Base-by-base conservation (phyloP, 2,888 invertebrate genomes). In the Anticlea derivata region DNA sequence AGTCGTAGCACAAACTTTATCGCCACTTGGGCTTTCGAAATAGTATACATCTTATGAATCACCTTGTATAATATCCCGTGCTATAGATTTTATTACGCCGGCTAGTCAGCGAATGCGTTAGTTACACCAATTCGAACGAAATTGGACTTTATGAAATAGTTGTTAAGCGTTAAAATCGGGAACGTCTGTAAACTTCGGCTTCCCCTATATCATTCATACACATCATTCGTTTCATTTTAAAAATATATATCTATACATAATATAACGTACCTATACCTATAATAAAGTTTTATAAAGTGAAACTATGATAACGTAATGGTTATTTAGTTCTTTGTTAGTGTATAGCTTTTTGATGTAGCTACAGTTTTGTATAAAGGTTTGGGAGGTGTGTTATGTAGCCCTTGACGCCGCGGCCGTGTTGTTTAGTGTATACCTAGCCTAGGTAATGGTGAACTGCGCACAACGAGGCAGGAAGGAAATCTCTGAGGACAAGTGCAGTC, bases 131-230 rank as follows among this genome's bases (percentile, higher is more conserved):
- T 57, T 55, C 34, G 37, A 57, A 41, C 40, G 45, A 53, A 59
- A 55, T 59, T 53, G 56, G 54, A 58, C 48, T 38, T 46, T 48
- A 55, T 58, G 48, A 50, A 39, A 54, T 53, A 50, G 45, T 50
- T 43, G 44, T 33, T 61, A 63, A 60, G 60, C 50, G 57, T 61
- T 60, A 53, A 59, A 53, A 48, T 54, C 48, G 58, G 51, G 55
- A 46, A 34, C 60, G 55, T 61, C 54, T 48, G 55, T 61, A 26
- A 41, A 43, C 34, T 26, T 54, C 52, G 65, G 57, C 68, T 70
- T 71, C 78, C n/a, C 73, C 72, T 63, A 86, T 85, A 86, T 85
- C 85, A 86, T 79, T 73, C 75, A 70, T 80, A 86, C 86, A 86
- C 86, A 86, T 87, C 86, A 85, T 60, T 80, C 68, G 75, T 80